A percentile compares a stretch with the other conserved stretches of the same genome.
phyloP scores from a whole-genome alignment of 2,113 vertebrate genomes.

The Harpagus bidentatus region DNA sequence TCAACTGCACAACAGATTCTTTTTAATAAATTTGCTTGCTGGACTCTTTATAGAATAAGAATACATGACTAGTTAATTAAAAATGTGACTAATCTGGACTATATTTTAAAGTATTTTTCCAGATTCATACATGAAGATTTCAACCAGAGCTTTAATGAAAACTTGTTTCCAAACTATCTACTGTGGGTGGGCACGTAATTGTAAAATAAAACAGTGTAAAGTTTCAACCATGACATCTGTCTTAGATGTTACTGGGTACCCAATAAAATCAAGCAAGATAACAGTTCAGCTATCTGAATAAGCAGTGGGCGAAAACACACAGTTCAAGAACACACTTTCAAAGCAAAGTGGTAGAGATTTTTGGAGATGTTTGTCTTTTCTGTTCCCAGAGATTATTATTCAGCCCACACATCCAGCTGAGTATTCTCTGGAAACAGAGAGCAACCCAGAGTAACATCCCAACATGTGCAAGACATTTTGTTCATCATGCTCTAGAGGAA shows the following conservation, averaged over 20 bases:
- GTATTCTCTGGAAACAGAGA: neutral
- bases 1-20: neutral
- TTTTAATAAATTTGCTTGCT: neutral
- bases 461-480: constrained; percentile 63
- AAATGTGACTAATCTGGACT: neutral
- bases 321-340: constrained; percentile 1
- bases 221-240: neutral
- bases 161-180: neutral
- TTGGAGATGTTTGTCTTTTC: neutral
- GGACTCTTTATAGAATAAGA: neutral
- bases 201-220: neutral
- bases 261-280: constrained; percentile 20
- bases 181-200: neutral
- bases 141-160: neutral
- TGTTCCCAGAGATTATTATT: neutral
- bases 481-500: constrained; percentile 31
- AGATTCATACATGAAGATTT: neutral
- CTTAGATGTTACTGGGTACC: neutral
- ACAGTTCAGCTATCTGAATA: neutral
- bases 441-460: constrained; percentile 16
- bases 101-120: neutral
- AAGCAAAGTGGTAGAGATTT: neutral
- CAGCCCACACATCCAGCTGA: neutral
- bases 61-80: neutral
- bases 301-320: neutral